Evolutionary conservation across 2,113 vertebrate species (phyloP).

Genomic region (Crotalus tigris): DNA sequence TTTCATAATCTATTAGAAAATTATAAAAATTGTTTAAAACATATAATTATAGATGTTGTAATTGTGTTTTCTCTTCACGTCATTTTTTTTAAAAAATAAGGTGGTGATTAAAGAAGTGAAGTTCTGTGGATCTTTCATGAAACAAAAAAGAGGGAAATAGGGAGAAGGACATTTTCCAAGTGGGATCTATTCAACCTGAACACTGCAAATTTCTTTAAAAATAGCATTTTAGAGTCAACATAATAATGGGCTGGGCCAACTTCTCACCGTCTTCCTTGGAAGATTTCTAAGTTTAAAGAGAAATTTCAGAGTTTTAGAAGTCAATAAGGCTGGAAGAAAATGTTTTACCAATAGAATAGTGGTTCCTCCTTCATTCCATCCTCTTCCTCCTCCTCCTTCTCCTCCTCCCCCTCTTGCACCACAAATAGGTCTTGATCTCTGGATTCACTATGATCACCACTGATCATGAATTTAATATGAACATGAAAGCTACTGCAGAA

Average conservation of each 20-base stretch:
- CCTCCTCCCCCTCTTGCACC: too few species aligned
- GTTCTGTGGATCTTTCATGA: conserved; percentile 73
- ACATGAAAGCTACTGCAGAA: background rate
- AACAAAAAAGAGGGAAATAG: background rate
- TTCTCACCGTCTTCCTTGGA: background rate
- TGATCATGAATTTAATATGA: background rate
- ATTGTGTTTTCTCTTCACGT: conserved; percentile 39
- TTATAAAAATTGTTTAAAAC: background rate
- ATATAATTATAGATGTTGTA: conserved; percentile 54
- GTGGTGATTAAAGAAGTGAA: conserved; percentile 70
- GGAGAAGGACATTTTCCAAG: too few species aligned
- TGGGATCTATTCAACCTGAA: background rate
- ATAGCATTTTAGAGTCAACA: background rate
- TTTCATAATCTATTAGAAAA: conserved; percentile 66
- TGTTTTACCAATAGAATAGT: background rate
- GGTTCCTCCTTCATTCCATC: too few species aligned
- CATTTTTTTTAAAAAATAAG: conserved; percentile 51
- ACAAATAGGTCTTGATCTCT: background rate
- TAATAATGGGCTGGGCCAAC: background rate
- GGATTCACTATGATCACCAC: background rate
- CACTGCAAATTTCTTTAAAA: background rate
- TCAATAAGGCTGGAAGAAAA: background rate
- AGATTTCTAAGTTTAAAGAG: background rate
- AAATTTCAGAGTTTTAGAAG: background rate
- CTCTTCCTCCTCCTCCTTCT: background rate